Evolutionary conservation across 1,140 invertebrate species (phyloP).

Genomic region (Rhagoletis pomonella): DNA sequence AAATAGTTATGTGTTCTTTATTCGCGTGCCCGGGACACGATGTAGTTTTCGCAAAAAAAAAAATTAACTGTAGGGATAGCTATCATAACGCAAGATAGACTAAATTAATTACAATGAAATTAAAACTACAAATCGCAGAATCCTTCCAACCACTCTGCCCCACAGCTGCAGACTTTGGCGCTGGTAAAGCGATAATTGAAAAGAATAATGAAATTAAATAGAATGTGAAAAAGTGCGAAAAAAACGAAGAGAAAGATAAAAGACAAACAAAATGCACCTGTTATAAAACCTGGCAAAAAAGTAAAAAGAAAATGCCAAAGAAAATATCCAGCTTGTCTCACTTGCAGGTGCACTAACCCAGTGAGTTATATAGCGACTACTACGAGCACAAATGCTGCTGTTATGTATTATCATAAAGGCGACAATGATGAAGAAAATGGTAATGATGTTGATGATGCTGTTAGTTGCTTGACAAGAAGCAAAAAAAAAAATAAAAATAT

Average conservation of each 20-base stretch:
- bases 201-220: conserved; percentile 24
- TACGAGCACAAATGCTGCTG: background rate
- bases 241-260: background rate
- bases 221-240: background rate
- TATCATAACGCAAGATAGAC: too few species aligned
- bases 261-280: background rate
- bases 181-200: conserved; percentile 13
- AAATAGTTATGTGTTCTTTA: too few species aligned
- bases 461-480: background rate
- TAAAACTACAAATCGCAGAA: too few species aligned
- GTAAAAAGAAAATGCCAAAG: background rate
- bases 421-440: conserved; percentile 22
- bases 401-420: conserved; percentile 11
- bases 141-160: background rate
- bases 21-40: too few species aligned
- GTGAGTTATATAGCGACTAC: background rate
- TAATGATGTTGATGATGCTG: background rate
- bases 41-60: too few species aligned
- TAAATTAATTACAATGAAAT: too few species aligned
- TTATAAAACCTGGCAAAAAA: background rate
- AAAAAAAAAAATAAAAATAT: too few species aligned
- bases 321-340: background rate
- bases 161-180: background rate
- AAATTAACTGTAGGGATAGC: too few species aligned
- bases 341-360: background rate